Evolutionary conservation across 2,113 vertebrate genomes (phyloP).

Genomic region (Shinisaurus crocodilurus): DNA sequence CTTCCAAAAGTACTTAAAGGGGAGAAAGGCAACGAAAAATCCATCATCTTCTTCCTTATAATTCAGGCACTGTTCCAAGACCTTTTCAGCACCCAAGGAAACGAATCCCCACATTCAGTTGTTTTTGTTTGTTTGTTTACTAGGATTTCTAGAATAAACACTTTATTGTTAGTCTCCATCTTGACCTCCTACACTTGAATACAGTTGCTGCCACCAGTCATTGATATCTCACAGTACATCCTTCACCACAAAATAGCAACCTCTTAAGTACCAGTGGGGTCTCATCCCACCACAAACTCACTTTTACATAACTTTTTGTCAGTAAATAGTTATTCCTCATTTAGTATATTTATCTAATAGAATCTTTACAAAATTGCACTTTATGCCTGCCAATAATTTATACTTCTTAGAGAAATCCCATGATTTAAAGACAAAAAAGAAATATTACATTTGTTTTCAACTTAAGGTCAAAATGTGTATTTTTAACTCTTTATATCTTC

Average conservation of each 20-base stretch:
- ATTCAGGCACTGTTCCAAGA: background rate
- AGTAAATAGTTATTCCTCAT: slow-evolving; percentile 4
- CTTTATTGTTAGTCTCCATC: background rate
- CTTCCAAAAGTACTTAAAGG: background rate
- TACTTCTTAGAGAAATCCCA: background rate
- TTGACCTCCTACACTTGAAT: background rate
- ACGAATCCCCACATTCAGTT: background rate
- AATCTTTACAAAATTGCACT: background rate
- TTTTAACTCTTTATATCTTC: background rate
- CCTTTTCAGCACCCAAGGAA: background rate
- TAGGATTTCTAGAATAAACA: background rate
- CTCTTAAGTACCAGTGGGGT: background rate
- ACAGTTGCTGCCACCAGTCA: background rate
- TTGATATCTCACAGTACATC: background rate
- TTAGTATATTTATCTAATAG: background rate
- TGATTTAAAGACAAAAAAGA: slow-evolving; percentile 14
- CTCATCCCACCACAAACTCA: background rate
- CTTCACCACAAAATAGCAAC: background rate
- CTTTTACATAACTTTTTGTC: background rate
- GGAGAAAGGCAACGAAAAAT: background rate
- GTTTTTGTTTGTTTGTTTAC: background rate
- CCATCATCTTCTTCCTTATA: background rate
- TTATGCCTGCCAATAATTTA: background rate
- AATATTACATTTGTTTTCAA: slow-evolving; percentile 19
- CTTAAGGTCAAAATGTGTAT: slow-evolving; percentile 24